Percentiles rank a stretch among this genome's conserved stretches.
Evolutionary conservation across 2,797 vertebrate genomes (phyloP).

Genomic region (Megaceryle alcyon): DNA sequence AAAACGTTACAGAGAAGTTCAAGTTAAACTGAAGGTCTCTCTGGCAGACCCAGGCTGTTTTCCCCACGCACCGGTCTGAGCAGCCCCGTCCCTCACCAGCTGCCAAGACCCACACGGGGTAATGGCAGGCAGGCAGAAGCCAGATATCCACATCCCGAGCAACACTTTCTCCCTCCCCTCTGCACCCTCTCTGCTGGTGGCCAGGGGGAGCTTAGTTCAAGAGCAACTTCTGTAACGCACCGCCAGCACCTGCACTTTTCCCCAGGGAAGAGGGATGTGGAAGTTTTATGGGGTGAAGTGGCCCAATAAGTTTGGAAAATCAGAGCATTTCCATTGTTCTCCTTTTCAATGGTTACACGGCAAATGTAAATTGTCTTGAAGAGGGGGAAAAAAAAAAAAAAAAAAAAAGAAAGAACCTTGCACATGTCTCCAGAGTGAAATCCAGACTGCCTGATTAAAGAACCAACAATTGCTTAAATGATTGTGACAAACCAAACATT

Average conservation of each 20-base stretch:
- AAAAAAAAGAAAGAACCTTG: neutral
- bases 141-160: neutral
- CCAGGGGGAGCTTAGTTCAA: neutral
- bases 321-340: neutral
- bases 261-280: neutral
- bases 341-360: neutral
- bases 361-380: neutral
- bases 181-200: neutral
- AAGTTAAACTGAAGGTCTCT: neutral
- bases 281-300: slow-evolving; percentile 16
- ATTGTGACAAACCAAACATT: neutral
- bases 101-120: neutral
- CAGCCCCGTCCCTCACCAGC: neutral
- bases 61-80: rapidly evolving
- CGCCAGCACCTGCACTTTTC: neutral
- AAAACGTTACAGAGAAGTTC: neutral
- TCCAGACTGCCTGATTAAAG: neutral
- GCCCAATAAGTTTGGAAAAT: neutral
- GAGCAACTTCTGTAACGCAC: neutral
- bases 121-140: neutral
- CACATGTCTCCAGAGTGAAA: neutral
- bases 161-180: neutral
- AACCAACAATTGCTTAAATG: neutral
- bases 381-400: neutral
- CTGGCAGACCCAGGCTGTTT: neutral